Conservation (phyloP, 2,113 vertebrate genomes). For the Leptosomus discolor region DNA sequence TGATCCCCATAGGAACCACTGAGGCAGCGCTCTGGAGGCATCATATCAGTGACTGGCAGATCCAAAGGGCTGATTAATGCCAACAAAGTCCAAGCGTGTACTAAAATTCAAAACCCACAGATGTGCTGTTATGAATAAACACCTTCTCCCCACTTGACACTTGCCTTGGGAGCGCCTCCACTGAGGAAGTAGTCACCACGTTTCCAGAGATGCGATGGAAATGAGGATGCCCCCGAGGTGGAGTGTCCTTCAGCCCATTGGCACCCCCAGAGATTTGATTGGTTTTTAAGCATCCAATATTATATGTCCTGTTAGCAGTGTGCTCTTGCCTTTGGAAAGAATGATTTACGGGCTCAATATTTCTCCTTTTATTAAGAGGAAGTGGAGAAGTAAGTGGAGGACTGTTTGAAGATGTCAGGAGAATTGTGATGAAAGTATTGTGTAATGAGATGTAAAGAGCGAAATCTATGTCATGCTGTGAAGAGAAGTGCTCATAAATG, state of each 20-base stretch:
- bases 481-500: constrained; percentile 28
- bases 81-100: background rate
- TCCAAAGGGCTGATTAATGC: background rate
- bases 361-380: constrained; percentile 32
- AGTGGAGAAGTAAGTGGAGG: background rate
- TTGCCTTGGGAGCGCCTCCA: background rate
- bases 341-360: background rate
- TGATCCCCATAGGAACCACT: background rate
- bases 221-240: background rate
- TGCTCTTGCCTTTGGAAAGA: background rate
- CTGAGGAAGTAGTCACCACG: accelerated
- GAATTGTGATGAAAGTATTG: constrained; percentile 55
- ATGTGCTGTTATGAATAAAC: background rate
- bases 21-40: background rate
- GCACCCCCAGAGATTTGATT: background rate
- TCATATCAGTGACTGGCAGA: background rate
- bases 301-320: background rate
- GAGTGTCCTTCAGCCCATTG: background rate
- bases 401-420: constrained; percentile 56
- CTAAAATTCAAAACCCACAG: background rate
- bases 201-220: background rate
- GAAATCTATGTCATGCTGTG: background rate
- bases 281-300: background rate
- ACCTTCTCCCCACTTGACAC: background rate
- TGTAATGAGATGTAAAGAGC: constrained; percentile 62